Base-by-base conservation (phyloP, 2,113 vertebrate species). In the Panthera uncia region DNA sequence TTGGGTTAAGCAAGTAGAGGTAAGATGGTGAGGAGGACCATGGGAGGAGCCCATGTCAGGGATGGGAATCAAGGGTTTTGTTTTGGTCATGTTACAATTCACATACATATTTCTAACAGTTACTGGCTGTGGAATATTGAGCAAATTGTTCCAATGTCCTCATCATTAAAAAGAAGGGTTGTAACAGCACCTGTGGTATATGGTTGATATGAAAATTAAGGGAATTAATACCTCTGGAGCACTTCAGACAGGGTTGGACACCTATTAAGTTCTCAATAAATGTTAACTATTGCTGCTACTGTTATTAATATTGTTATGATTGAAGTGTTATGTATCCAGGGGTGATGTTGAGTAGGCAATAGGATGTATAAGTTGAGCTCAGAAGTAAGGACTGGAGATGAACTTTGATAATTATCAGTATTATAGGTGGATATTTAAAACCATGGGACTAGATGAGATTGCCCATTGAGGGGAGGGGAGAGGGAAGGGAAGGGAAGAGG, bases 191-290 rank as follows among this genome's bases (percentile, higher is more conserved):
- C 21, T 85, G 4, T 85, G 73, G 38, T 57, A 8, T 84, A 52
- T 87, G 61, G 23, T 68, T 91, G 29, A 18, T 93, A 13, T 93
- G 89, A 80, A 96, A 96, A 93, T 85, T 71, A 81, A 89, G 50
- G 84, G 48, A 94, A 69, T 81, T 81, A 89, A 31, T 84, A 57
- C 29, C 10, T 36, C 73, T 79, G 88, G 73, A 57, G 78, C 45
- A 69, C 36, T 92, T 84, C 74, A 65, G 68, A 50, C 33, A 66
- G 14, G 61, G 76, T 27, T 61, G 25, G 21, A 38, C 29, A 57
- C 27, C 45, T 80, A 33, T 3, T 66, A 55, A 50, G 19, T 78
- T 94, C 50, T 92, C 27, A 97, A 66, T 66, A 69, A 81, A 16
- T 88, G 29, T 90, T 86, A 45, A 52, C 48, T 91, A 7, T 73